A percentile compares a stretch with the other conserved stretches of the same genome.
These are phyloP conservation scores for Halocynthia roretzi DNA, from an alignment of 23 tunicate genomes.

Conservation along the genomic window DNA sequence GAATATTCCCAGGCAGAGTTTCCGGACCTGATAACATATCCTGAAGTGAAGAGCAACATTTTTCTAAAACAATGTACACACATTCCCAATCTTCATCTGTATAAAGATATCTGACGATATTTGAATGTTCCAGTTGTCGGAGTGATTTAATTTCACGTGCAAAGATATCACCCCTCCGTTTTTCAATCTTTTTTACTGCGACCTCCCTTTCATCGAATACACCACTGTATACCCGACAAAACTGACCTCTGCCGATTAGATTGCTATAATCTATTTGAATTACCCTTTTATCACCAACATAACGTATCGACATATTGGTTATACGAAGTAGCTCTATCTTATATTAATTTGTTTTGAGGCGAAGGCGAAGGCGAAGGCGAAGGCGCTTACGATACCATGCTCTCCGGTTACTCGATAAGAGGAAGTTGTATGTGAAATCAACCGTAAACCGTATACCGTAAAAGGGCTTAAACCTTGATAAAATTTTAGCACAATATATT, in stretches of 20 bases:
- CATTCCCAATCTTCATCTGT: slow-evolving; percentile 1
- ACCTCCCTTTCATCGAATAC: neutral
- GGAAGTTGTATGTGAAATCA: too few relatives aligned
- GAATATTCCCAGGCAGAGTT: neutral
- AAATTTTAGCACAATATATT: too few relatives aligned
- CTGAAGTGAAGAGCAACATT: neutral
- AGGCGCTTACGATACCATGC: too few relatives aligned
- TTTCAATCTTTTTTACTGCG: neutral
- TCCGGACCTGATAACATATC: neutral
- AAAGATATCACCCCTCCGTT: neutral
- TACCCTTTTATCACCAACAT: neutral
- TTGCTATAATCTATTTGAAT: neutral
- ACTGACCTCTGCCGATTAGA: neutral
- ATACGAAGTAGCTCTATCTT: too few relatives aligned
- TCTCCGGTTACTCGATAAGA: too few relatives aligned
- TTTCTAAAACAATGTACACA: slow-evolving; percentile 5
- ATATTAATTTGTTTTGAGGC: too few relatives aligned
- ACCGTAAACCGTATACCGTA: too few relatives aligned
- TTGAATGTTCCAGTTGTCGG: neutral
- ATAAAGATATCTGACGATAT: neutral
- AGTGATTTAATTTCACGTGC: neutral
- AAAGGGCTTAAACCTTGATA: too few relatives aligned
- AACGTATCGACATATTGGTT: too few relatives aligned
- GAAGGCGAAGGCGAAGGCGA: too few relatives aligned
- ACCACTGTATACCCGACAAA: neutral